Evolutionary conservation across 2,888 invertebrate species (phyloP).

Genomic region (Chesias legatella): DNA sequence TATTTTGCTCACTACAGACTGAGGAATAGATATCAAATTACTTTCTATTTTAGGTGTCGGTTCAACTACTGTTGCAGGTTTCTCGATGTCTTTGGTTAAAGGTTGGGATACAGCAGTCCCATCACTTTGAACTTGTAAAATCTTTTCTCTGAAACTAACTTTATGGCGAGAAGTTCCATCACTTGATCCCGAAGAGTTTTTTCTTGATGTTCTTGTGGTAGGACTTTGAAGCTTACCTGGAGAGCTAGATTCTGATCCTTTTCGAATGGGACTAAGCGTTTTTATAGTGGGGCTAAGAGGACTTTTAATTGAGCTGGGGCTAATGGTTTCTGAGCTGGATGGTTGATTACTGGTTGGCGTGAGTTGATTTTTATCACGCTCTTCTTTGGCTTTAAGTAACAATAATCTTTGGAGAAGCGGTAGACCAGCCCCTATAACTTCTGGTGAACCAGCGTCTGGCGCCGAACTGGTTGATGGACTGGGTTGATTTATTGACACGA

Average conservation of each 20-base stretch:
- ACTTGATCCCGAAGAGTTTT: constrained; percentile 72
- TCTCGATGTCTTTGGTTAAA: constrained; percentile 64
- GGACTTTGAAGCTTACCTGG: constrained; percentile 75
- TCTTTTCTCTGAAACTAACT: constrained; percentile 83
- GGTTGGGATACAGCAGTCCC: constrained; percentile 73
- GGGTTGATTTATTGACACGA: constrained; percentile 72
- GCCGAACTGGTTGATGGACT: constrained; percentile 83
- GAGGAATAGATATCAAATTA: constrained; percentile 71
- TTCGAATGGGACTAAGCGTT: constrained; percentile 71
- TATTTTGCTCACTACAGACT: constrained; percentile 76
- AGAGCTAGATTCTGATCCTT: constrained; percentile 72
- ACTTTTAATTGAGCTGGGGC: constrained; percentile 74
- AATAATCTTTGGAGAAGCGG: constrained; percentile 88
- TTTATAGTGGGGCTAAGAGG: constrained; percentile 75
- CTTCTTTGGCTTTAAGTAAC: constrained; percentile 88
- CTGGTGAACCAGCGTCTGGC: constrained; percentile 73
- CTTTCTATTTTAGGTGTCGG: constrained; percentile 71
- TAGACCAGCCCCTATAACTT: constrained; percentile 85
- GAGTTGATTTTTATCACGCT: constrained; percentile 76
- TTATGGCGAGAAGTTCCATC: constrained; percentile 73
- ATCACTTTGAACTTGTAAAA: constrained; percentile 79
- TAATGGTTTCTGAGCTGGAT: constrained; percentile 76
- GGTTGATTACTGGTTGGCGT: constrained; percentile 70
- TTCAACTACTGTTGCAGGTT: constrained; percentile 68
- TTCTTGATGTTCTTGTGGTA: constrained; percentile 67